Percentiles rank a stretch among this genome's conserved stretches.
Conservation (phyloP, 2,113 vertebrate species). For the Microcebus ravelobensis region DNA sequence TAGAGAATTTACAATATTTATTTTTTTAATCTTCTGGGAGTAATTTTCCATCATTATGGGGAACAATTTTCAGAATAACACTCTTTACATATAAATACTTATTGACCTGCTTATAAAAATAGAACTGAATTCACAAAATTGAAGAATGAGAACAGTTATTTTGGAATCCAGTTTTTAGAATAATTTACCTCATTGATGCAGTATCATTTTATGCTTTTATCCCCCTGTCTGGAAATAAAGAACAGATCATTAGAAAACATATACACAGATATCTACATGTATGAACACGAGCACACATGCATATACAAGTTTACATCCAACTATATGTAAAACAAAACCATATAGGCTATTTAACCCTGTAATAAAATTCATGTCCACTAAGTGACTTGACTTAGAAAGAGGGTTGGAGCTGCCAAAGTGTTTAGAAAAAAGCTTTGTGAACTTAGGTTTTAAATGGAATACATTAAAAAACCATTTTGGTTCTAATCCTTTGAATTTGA, state of each 20-base stretch:
- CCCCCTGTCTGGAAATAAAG: neutral
- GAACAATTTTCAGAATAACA: slow-evolving; percentile 47
- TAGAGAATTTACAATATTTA: neutral
- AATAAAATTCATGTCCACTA: neutral
- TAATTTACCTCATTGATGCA: neutral
- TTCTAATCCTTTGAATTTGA: slow-evolving; percentile 24
- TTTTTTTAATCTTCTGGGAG: neutral
- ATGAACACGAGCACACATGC: neutral
- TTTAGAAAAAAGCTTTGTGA: slow-evolving; percentile 46
- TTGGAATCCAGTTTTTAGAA: slow-evolving; percentile 43
- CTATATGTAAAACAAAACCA: neutral
- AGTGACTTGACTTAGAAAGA: neutral
- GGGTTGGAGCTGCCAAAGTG: neutral
- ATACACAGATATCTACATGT: neutral
- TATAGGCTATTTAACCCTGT: neutral
- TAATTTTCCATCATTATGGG: slow-evolving; percentile 6
- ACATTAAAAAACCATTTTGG: neutral
- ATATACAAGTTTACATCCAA: neutral
- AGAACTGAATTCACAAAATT: slow-evolving; percentile 15
- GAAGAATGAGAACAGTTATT: neutral
- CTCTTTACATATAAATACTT: neutral
- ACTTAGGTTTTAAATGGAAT: neutral
- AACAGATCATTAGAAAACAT: neutral
- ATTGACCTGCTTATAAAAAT: neutral
- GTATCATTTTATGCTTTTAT: neutral